Evolutionary conservation across 2,888 invertebrate species (phyloP).

Genomic region (Epiblema foenella): DNA sequence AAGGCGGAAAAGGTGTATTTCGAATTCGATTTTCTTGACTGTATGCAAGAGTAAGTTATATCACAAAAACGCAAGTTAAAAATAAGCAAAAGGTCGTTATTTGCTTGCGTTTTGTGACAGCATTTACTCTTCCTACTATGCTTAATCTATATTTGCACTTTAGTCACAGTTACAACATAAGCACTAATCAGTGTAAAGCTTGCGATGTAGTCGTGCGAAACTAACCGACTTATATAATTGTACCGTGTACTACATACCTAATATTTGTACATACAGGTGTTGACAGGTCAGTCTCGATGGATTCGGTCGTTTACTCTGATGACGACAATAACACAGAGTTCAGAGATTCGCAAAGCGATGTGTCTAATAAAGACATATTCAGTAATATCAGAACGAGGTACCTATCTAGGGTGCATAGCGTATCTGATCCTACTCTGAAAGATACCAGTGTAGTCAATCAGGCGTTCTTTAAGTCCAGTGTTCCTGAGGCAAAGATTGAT

Average conservation of each 20-base stretch:
- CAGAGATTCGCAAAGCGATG: constrained; percentile 67
- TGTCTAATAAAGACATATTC: constrained; percentile 71
- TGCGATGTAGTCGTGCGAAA: constrained; percentile 56
- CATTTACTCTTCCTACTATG: no score
- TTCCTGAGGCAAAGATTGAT: constrained; percentile 51
- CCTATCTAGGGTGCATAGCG: constrained; percentile 74
- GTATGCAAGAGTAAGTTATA: no score
- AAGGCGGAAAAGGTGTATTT: no score
- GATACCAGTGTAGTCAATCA: constrained; percentile 68
- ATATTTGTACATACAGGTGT: constrained; percentile 78
- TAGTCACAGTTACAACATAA: constrained; percentile 20
- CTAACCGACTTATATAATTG: constrained; percentile 55
- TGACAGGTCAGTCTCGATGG: constrained; percentile 74
- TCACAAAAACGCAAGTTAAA: no score
- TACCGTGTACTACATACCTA: constrained; percentile 43
- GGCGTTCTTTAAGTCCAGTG: constrained; percentile 68
- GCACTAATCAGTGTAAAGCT: constrained; percentile 78
- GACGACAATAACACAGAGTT: constrained; percentile 63
- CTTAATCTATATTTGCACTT: no score
- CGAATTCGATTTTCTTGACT: no score
- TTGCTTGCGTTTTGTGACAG: no score
- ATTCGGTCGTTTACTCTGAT: constrained; percentile 68
- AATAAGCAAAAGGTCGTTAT: no score
- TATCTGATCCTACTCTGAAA: constrained; percentile 65
- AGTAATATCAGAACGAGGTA: constrained; percentile 76